Evolutionary conservation across 1,140 invertebrate genomes (phyloP).

Genomic region (Melitaea cinxia): DNA sequence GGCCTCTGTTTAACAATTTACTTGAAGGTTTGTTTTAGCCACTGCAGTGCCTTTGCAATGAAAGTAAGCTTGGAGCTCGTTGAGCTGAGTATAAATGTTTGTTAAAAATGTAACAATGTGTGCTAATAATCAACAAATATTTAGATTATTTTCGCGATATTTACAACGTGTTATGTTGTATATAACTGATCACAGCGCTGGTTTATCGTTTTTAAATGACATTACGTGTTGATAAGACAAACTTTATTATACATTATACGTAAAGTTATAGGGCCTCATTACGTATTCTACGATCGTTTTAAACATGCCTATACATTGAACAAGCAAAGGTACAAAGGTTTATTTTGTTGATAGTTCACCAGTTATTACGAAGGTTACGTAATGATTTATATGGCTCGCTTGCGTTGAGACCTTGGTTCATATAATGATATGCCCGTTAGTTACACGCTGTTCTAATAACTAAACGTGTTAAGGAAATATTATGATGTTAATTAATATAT

Average conservation of each 20-base stretch:
- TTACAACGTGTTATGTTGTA: neutral
- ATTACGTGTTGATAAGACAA: neutral
- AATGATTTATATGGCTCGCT: conserved; percentile 27
- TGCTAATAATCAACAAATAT: too few relatives aligned
- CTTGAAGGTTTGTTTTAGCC: conserved; percentile 7
- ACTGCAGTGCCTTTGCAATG: neutral
- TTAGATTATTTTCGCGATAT: neutral
- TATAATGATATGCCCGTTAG: conserved; percentile 8
- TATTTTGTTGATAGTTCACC: conserved; percentile 25
- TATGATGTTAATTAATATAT: neutral
- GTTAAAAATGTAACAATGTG: too few relatives aligned
- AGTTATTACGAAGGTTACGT: conserved; percentile 26
- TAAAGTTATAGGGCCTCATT: conserved; percentile 2
- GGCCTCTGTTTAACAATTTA: conserved; percentile 1
- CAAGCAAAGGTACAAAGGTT: conserved; percentile 1
- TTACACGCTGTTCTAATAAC: neutral
- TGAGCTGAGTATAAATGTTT: conserved; percentile 1
- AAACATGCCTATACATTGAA: neutral
- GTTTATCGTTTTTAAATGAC: neutral
- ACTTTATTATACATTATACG: neutral
- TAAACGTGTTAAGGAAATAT: neutral
- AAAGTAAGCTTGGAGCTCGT: conserved; percentile 11
- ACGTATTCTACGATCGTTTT: neutral
- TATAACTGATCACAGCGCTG: neutral
- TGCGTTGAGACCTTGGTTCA: conserved; percentile 31